Evolutionary conservation across 2,888 invertebrate species (phyloP), one percentile per base, ranked within the genome.

Genomic region (Phengaris arion): DNA sequence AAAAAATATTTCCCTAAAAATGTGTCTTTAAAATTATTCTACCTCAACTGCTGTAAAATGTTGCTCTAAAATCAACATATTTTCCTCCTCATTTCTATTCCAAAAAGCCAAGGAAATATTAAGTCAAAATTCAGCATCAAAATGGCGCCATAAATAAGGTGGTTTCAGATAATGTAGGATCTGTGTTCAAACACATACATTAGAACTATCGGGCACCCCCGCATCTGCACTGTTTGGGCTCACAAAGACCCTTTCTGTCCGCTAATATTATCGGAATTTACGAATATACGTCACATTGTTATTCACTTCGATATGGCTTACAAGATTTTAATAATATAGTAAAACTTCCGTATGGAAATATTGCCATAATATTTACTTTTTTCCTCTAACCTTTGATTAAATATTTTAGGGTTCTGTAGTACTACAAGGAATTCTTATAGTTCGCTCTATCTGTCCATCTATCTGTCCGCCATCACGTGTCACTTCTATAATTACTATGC

Each of bases 101-200:
- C 8, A 12, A 54, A 15, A 57, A 22, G 59, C 22, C 5, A 22
- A 10, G 59, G 59, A 59, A 59, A 59, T 59, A 59, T 22, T 15
- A 59, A n/a, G 15, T 59, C 4, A 59, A 22, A 22, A 2, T 59
- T 59, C 10, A 15, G 22, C 10, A 9, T 59, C 57, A 22, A 59
- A 59, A 22, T 22, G 22, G 59, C 22, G 22, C 10, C 5, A 59
- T 59, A 57, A 57, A 57, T 57, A 59, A 22, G 59, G 22, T 15
- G 22, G 59, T 59, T 59, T 35, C 5, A 22, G 59, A 59, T 59
- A 59, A 22, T 4, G 59, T 22, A 59, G 59, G 22, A 59, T 59
- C 22, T 59, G 59, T 59, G 59, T 59, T 59, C 59, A 59, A 59
- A 59, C 59, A 2, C 59, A 59, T 22, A 15, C 59, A 22, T 59